Percentiles rank a stretch among this genome's conserved stretches.
Conservation (phyloP, 2,797 vertebrate genomes). For the Gila robusta region DNA sequence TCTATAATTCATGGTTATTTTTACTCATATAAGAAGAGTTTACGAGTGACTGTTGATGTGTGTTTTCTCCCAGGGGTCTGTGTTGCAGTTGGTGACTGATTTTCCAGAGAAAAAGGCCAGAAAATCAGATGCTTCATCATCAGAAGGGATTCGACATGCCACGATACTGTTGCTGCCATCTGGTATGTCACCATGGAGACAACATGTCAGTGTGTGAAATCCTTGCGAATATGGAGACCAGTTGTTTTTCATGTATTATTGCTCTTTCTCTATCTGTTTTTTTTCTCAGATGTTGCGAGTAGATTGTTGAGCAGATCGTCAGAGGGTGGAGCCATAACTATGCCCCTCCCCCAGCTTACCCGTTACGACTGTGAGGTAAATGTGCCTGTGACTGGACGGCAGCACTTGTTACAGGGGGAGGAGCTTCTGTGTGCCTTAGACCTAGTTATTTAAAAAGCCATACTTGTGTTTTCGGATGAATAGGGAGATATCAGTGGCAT, state of each 20-base stretch:
- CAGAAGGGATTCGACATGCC: constrained; percentile 79
- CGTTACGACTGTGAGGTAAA: constrained; percentile 96
- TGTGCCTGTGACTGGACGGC: constrained; percentile 90
- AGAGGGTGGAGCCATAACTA: constrained; percentile 82
- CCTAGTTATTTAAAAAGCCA: constrained; percentile 89
- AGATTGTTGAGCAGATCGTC: constrained; percentile 89
- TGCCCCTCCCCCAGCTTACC: constrained; percentile 90
- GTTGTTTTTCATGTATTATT: background rate
- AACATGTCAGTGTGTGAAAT: constrained; percentile 5
- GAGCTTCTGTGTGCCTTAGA: constrained; percentile 94
- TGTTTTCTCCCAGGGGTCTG: constrained; percentile 77
- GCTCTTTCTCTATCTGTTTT: background rate
- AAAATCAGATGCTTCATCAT: constrained; percentile 78
- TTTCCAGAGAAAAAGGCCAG: constrained; percentile 88
- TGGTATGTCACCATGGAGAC: constrained; percentile 77
- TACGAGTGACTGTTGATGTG: constrained; percentile 39
- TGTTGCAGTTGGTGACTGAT: constrained; percentile 80
- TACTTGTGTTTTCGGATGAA: background rate
- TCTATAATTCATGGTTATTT: background rate
- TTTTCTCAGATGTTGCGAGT: constrained; percentile 86
- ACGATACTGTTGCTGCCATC: constrained; percentile 92
- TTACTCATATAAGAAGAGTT: background rate
- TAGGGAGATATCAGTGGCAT: constrained; percentile 19
- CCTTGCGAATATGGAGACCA: background rate
- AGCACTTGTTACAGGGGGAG: constrained; percentile 94